These are phyloP conservation scores for Clarias fuscus DNA, from an alignment of 2,797 vertebrate genomes.

Conservation along the genomic window DNA sequence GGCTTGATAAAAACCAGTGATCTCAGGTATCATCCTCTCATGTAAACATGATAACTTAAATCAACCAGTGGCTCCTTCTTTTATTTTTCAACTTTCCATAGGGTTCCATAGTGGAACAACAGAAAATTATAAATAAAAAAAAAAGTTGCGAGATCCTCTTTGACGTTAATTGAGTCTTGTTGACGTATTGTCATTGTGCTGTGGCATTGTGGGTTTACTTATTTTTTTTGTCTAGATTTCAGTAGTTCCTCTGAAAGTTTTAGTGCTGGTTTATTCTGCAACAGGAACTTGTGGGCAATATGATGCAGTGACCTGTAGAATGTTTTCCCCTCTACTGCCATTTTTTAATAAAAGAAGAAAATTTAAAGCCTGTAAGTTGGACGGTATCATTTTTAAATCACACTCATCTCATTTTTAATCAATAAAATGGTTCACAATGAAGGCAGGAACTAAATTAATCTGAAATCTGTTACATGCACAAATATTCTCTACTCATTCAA, in stretches of 20 bases:
- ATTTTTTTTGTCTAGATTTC: conserved; percentile 22
- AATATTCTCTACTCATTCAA: neutral
- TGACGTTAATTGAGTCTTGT: neutral
- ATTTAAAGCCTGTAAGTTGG: neutral
- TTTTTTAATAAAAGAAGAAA: conserved; percentile 56
- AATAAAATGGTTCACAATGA: neutral
- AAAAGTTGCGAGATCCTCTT: neutral
- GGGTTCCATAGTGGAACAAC: neutral
- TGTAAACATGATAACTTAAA: conserved; percentile 18
- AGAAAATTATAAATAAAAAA: neutral
- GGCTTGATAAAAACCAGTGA: conserved; percentile 33
- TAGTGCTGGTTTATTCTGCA: conserved; percentile 36
- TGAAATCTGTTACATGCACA: neutral
- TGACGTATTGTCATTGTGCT: conserved; percentile 24
- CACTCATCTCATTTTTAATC: neutral
- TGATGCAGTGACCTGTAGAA: conserved; percentile 18
- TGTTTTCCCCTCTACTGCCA: conserved; percentile 35
- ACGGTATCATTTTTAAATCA: conserved; percentile 1
- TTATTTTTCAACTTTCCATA: neutral
- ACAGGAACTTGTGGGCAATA: conserved; percentile 27
- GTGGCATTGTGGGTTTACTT: conserved; percentile 42
- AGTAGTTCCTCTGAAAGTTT: conserved; percentile 34
- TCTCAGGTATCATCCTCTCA: conserved; percentile 58
- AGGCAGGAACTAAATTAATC: too few species aligned
- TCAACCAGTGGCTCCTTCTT: conserved; percentile 13